These are phyloP conservation scores for Psilopogon haemacephalus DNA, from an alignment of 2,113 vertebrate species.

Conservation along the genomic window DNA sequence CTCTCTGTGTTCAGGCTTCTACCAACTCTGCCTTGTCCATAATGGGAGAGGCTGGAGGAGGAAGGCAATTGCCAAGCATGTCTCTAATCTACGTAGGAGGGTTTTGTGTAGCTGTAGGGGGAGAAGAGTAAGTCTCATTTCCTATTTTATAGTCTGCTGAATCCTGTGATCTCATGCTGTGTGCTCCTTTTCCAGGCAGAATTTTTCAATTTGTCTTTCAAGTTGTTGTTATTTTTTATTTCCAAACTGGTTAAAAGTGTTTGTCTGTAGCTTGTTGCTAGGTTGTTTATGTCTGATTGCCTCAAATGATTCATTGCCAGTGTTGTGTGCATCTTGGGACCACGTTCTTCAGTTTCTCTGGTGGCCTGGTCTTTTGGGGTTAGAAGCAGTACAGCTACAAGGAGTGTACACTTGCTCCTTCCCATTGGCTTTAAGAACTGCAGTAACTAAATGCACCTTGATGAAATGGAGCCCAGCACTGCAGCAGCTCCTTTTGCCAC, in stretches of 20 bases:
- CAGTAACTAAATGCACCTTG: not conserved
- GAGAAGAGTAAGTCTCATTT: slow-evolving; percentile 51
- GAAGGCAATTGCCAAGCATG: slow-evolving; percentile 30
- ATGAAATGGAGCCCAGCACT: not conserved
- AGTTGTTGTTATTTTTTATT: slow-evolving; percentile 54
- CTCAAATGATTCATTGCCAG: not conserved
- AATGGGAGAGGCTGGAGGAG: slow-evolving; percentile 1
- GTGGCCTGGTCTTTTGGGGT: not conserved
- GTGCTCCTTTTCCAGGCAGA: slow-evolving; percentile 47
- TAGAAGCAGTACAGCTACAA: not conserved
- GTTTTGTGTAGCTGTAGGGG: slow-evolving; percentile 54
- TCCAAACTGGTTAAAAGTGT: slow-evolving; percentile 50
- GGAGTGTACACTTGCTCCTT: not conserved
- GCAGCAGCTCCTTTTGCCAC: not conserved
- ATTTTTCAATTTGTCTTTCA: slow-evolving; percentile 61
- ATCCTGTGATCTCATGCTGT: slow-evolving; percentile 53
- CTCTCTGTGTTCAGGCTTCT: slow-evolving; percentile 2
- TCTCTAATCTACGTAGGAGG: slow-evolving; percentile 51
- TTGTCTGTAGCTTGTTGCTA: slow-evolving; percentile 29
- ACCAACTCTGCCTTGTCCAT: slow-evolving; percentile 33
- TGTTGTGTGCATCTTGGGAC: not conserved
- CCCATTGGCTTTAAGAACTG: too few species aligned
- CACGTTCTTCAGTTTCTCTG: not conserved
- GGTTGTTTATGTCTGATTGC: slow-evolving; percentile 15
- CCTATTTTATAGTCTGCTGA: slow-evolving; percentile 69